phyloP scores from a whole-genome alignment of 2,888 invertebrate genomes.

The Apodemia mormo region DNA sequence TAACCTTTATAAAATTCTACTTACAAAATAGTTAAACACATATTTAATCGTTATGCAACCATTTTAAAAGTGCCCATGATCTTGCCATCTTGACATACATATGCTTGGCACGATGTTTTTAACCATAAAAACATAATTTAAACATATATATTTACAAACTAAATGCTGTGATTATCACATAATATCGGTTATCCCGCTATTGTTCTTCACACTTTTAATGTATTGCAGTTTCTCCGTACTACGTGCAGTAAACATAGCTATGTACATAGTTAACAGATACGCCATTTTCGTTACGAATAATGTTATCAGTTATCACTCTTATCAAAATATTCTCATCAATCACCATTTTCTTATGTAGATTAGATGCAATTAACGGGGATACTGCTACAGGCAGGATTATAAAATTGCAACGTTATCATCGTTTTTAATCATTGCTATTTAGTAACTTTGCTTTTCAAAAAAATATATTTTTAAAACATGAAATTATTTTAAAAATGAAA shows the following conservation, averaged over 20 bases:
- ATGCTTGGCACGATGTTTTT: no score
- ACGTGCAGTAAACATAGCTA: background rate
- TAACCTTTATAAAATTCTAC: no score
- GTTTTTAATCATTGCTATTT: background rate
- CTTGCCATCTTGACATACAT: no score
- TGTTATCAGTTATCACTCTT: conserved; percentile 1
- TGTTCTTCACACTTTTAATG: background rate
- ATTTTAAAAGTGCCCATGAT: no score
- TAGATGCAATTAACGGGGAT: background rate
- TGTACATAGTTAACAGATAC: conserved; percentile 12
- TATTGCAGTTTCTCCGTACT: background rate
- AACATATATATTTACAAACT: no score
- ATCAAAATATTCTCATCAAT: background rate
- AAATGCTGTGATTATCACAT: no score
- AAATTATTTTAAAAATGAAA: background rate
- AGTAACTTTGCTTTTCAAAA: background rate
- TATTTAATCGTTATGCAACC: no score
- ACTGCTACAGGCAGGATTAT: background rate
- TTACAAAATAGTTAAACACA: no score
- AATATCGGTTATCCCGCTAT: background rate
- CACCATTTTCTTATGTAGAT: conserved; percentile 9
- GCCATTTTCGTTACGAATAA: background rate
- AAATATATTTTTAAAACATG: background rate
- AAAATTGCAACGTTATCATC: background rate
- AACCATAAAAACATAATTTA: no score